A percentile compares a stretch with the other conserved stretches of the same genome.
Evolutionary conservation across 30 jellyfish, hydroid and myxozoan species (phyloP).

Genomic region (Catostylus mosaicus): DNA sequence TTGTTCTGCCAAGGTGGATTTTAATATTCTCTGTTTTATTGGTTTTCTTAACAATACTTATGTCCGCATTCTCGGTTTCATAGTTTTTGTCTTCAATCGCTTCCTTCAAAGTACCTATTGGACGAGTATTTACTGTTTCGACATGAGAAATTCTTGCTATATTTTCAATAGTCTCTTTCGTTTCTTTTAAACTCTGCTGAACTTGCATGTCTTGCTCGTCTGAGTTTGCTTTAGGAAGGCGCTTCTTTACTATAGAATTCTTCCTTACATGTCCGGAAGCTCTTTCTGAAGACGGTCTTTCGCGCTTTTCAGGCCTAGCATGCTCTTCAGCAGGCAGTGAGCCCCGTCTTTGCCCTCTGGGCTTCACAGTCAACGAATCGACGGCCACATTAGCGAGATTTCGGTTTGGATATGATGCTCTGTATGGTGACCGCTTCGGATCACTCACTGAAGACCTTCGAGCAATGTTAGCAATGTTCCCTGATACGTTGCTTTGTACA

Average conservation of each 20-base stretch:
- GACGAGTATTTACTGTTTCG: neutral
- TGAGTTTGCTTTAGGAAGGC: constrained; percentile 28
- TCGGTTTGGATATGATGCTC: constrained; percentile 75
- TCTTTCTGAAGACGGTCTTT: constrained; percentile 35
- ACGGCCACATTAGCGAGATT: constrained; percentile 33
- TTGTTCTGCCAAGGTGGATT: constrained; percentile 87
- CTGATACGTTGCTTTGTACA: neutral
- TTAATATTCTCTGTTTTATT: constrained; percentile 84
- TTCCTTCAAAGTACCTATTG: neutral
- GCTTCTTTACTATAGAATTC: constrained; percentile 59
- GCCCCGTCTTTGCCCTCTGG: constrained; percentile 61
- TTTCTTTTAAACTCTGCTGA: constrained; percentile 11
- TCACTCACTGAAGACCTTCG: constrained; percentile 56
- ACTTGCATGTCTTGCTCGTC: constrained; percentile 6
- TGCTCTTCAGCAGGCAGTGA: constrained; percentile 32
- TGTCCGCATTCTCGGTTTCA: constrained; percentile 46
- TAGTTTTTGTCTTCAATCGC: neutral
- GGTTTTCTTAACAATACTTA: constrained; percentile 76
- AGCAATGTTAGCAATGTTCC: neutral
- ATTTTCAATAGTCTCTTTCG: constrained; percentile 50
- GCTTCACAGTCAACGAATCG: constrained; percentile 46
- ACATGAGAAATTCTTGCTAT: constrained; percentile 25
- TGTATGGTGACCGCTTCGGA: constrained; percentile 45
- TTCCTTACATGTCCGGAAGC: constrained; percentile 47
- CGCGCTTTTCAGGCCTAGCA: constrained; percentile 34